These are phyloP conservation scores for Drosophila meridionalis DNA, from an alignment of 2,888 invertebrate species.

Conservation along the genomic window DNA sequence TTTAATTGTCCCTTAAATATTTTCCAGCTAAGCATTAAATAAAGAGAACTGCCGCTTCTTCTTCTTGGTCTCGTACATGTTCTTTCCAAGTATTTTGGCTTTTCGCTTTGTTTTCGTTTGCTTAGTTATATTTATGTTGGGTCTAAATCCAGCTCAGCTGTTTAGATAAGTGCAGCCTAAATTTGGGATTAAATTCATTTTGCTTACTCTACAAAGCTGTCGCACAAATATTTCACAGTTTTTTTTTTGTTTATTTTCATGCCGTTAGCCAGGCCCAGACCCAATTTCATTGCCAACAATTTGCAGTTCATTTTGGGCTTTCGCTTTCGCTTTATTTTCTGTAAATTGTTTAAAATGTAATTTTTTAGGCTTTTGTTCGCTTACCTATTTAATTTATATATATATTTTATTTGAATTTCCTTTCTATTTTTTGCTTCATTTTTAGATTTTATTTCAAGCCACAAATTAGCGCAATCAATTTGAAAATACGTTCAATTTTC, in stretches of 20 bases:
- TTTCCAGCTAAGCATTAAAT: background rate
- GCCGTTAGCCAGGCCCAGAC: background rate
- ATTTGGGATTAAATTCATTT: constrained; percentile 9
- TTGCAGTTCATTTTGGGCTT: constrained; percentile 12
- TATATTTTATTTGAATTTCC: constrained; percentile 18
- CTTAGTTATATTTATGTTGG: constrained; percentile 1
- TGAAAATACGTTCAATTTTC: constrained; percentile 52
- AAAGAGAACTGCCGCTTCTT: background rate
- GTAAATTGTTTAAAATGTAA: constrained; percentile 32
- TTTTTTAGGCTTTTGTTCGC: constrained; percentile 20
- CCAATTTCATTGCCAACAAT: constrained; percentile 22
- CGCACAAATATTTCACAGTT: background rate
- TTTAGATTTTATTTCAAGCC: constrained; percentile 20
- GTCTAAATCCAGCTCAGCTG: background rate
- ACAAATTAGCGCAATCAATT: constrained; percentile 73
- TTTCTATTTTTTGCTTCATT: background rate
- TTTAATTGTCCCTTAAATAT: background rate
- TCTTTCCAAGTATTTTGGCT: background rate
- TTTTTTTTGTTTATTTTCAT: background rate
- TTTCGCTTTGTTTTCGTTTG: background rate
- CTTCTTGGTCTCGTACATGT: background rate
- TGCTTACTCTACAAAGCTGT: background rate
- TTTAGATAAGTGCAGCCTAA: constrained; percentile 5
- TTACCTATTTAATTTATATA: constrained; percentile 23
- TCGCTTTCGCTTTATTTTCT: constrained; percentile 8